Conservation (phyloP, 2,797 vertebrate genomes). For the Galago senegalensis region DNA sequence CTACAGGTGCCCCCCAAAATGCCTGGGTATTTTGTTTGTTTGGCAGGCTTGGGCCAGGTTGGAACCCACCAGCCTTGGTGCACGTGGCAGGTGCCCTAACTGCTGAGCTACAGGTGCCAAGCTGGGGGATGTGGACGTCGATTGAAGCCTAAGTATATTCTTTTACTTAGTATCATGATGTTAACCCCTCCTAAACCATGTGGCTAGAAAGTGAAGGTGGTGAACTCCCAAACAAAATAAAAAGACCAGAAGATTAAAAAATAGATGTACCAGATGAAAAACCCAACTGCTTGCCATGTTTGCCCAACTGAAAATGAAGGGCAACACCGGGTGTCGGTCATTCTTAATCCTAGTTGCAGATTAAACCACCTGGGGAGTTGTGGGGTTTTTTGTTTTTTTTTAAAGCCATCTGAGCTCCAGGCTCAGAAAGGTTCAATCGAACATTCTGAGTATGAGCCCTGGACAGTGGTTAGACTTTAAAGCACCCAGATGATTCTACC, state of each 20-base stretch:
- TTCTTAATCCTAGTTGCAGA: background rate
- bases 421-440: conserved; percentile 4
- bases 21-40: too few species aligned
- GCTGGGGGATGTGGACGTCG: background rate
- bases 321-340: background rate
- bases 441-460: background rate
- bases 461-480: background rate
- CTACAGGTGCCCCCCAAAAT: too few species aligned
- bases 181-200: background rate
- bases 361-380: background rate
- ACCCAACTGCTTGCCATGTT: background rate
- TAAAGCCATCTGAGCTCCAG: background rate
- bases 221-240: background rate
- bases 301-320: background rate
- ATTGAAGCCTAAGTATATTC: background rate
- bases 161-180: background rate
- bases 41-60: too few species aligned
- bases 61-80: too few species aligned
- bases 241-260: background rate
- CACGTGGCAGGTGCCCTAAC: too few species aligned
- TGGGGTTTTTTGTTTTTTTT: too few species aligned
- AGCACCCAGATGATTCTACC: background rate
- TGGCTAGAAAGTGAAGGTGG: background rate
- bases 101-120: too few species aligned
- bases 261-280: background rate